A percentile compares a stretch with the other conserved stretches of the same genome.
These are phyloP conservation scores for Synanthedon vespiformis DNA, from an alignment of 2,888 invertebrate species.

Conservation along the genomic window DNA sequence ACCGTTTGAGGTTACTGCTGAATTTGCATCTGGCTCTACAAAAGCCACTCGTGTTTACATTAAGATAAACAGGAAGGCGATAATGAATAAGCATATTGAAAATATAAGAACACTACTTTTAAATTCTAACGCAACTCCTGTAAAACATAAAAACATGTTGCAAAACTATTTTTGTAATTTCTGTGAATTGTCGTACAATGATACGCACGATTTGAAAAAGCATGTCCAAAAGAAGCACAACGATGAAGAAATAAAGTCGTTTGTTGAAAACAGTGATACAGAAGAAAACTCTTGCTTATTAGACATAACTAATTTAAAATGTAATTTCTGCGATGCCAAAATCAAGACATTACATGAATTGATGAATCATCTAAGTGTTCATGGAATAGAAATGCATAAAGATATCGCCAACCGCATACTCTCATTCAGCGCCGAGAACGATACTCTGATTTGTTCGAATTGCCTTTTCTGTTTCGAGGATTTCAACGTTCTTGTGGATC, in stretches of 20 bases:
- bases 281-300: constrained; percentile 37
- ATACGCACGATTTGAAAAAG: neutral
- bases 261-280: constrained; percentile 16
- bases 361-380: constrained; percentile 36
- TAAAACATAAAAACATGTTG: no score
- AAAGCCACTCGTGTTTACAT: no score
- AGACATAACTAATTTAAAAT: constrained; percentile 36
- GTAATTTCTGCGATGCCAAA: constrained; percentile 25
- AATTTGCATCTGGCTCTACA: no score
- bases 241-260: constrained; percentile 7
- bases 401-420: constrained; percentile 44
- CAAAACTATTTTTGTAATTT: constrained; percentile 1
- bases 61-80: no score
- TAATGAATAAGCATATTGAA: no score
- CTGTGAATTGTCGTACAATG: neutral
- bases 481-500: constrained; percentile 11
- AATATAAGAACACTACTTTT: no score
- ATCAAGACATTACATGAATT: constrained; percentile 27
- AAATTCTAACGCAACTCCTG: no score
- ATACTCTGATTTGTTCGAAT: constrained; percentile 19
- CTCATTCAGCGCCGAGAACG: constrained; percentile 23
- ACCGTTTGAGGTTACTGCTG: no score
- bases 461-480: constrained; percentile 17
- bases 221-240: constrained; percentile 1
- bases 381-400: constrained; percentile 30